Evolutionary conservation across 1,140 invertebrate genomes (phyloP).

Genomic region (Agrilus planipennis): DNA sequence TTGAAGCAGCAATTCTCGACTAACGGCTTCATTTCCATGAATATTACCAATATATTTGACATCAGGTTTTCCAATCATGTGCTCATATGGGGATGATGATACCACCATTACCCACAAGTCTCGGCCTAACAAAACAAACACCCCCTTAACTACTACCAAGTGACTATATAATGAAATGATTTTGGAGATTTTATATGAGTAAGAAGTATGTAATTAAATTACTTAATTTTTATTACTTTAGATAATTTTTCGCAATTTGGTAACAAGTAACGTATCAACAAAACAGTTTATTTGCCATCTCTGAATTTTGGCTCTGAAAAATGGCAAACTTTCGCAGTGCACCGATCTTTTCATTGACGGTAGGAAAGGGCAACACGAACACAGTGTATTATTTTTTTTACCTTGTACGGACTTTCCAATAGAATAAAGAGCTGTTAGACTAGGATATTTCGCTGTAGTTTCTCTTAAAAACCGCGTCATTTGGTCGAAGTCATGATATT

Average conservation of each 20-base stretch:
- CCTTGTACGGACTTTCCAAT: constrained; percentile 89
- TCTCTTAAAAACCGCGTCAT: constrained; percentile 72
- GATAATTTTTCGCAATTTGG: no score
- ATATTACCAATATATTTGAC: constrained; percentile 89
- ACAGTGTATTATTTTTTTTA: constrained; percentile 33
- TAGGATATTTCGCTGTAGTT: constrained; percentile 67
- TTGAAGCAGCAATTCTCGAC: constrained; percentile 75
- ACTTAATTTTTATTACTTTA: no score
- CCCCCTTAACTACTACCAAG: no score
- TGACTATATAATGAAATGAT: no score
- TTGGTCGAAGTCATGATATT: constrained; percentile 81
- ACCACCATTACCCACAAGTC: constrained; percentile 94
- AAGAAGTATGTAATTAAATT: no score
- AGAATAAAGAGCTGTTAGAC: constrained; percentile 78
- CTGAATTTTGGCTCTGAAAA: no score
- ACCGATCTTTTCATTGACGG: no score
- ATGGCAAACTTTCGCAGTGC: no score
- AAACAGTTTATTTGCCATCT: no score
- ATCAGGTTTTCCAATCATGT: constrained; percentile 83
- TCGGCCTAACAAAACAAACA: constrained; percentile 45
- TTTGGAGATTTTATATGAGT: no score
- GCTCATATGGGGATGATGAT: constrained; percentile 75
- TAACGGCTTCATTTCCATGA: constrained; percentile 84
- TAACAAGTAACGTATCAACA: no score
- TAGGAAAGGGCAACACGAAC: no score